Evolutionary conservation across 2,888 invertebrate species (phyloP).

Genomic region (Amblyteles armatorius): DNA sequence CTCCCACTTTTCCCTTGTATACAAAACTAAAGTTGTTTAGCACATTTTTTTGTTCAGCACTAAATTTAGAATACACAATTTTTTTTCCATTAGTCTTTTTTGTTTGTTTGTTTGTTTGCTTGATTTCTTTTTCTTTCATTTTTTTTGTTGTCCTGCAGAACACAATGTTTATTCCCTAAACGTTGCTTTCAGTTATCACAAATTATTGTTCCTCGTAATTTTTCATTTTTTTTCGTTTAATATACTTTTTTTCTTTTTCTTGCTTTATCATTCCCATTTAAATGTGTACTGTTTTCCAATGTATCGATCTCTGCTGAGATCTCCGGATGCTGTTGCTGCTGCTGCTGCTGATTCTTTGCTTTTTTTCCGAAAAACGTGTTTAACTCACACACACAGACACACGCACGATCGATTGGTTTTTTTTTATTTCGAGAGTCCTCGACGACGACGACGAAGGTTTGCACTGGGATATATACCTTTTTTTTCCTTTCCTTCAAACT

Average conservation of each 20-base stretch:
- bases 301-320: slow-evolving; percentile 63
- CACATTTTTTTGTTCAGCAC: slow-evolving; percentile 77
- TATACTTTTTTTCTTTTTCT: slow-evolving; percentile 69
- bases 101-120: slow-evolving; percentile 57
- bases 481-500: neutral
- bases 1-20: slow-evolving; percentile 70
- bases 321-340: neutral
- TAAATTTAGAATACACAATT: slow-evolving; percentile 83
- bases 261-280: slow-evolving; percentile 20
- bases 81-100: slow-evolving; percentile 73
- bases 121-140: slow-evolving; percentile 61
- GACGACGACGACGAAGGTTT: slow-evolving; percentile 59
- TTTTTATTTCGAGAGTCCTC: slow-evolving; percentile 50
- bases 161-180: slow-evolving; percentile 83
- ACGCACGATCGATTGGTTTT: slow-evolving; percentile 53
- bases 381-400: slow-evolving; percentile 37
- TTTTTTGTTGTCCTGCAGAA: slow-evolving; percentile 79
- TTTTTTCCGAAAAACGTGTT: slow-evolving; percentile 47
- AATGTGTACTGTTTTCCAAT: slow-evolving; percentile 69
- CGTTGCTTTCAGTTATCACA: slow-evolving; percentile 82
- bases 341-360: slow-evolving; percentile 4
- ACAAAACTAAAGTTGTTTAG: slow-evolving; percentile 83
- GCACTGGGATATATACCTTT: slow-evolving; percentile 55
- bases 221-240: slow-evolving; percentile 75
- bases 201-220: slow-evolving; percentile 83